A percentile compares a stretch with the other conserved stretches of the same genome.
Evolutionary conservation across 2,797 vertebrate genomes (phyloP).

Genomic region (Mallotus villosus): DNA sequence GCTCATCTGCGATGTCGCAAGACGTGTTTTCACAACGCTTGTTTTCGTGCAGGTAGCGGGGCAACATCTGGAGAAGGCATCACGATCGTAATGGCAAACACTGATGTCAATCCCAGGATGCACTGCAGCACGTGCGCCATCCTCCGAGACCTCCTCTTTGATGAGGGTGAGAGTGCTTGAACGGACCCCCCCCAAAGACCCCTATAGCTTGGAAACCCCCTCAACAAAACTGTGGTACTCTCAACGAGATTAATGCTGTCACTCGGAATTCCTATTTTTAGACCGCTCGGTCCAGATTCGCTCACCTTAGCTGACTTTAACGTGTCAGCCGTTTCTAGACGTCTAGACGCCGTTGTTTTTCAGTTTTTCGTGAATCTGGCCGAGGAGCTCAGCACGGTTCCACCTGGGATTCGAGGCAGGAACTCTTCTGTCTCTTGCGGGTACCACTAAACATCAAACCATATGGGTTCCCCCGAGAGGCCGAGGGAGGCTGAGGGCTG

Average conservation of each 20-base stretch:
- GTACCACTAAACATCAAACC: conserved; percentile 60
- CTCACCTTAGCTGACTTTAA: conserved; percentile 31
- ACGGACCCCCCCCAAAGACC: conserved; percentile 16
- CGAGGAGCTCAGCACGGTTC: conserved; percentile 11
- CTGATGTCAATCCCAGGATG: conserved; percentile 57
- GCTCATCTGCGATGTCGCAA: conserved; percentile 39
- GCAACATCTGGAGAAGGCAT: conserved; percentile 65
- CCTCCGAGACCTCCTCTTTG: conserved; percentile 45
- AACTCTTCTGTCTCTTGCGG: conserved; percentile 48
- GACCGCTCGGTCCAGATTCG: conserved; percentile 2
- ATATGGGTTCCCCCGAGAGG: conserved; percentile 51
- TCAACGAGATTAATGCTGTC: conserved; percentile 27
- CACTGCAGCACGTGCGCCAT: conserved; percentile 44
- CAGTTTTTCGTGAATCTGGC: not conserved
- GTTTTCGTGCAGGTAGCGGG: conserved; percentile 49
- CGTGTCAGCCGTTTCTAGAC: conserved; percentile 18
- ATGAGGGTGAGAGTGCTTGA: conserved; percentile 46
- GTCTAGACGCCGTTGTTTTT: not conserved
- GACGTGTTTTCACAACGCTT: conserved; percentile 40
- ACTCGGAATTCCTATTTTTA: conserved; percentile 43
- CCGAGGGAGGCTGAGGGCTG: conserved; percentile 32
- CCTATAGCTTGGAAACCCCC: conserved; percentile 16
- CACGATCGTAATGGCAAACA: conserved; percentile 42
- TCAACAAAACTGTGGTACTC: conserved; percentile 24
- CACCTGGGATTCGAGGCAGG: conserved; percentile 57